Evolutionary conservation across 2,888 invertebrate species (phyloP), one percentile per base, ranked within the genome.

Genomic region (Tethea ocularis): DNA sequence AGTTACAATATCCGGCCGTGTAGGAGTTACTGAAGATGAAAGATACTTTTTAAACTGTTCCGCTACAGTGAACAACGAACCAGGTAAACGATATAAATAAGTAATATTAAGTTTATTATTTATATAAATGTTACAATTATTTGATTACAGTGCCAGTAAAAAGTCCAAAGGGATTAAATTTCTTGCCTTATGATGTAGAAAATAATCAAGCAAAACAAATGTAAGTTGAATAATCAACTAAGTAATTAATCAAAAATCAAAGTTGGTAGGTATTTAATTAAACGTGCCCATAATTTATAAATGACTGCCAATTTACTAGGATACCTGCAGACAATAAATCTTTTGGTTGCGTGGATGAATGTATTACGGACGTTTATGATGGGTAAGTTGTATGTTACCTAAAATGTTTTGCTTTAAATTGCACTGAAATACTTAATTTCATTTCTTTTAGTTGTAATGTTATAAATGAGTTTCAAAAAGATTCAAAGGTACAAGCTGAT

Each of bases 11-110:
- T 76, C 80, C 29, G 91, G 92, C 10, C 81, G 77, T 53, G 66
- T 92, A 15, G 92, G 90, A 0, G 64, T 87, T 2, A 83, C 77
- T 33, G 73, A 83, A 38, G 78, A 88, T 52, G 86, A 90, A 55
- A 78, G 79, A 66, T 91, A 87, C 60, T 75, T 89, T 1, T 62
- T 91, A 29, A 83, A 82, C 62, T 92, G 86, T 70, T 81, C 83
- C 52, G 89, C 91, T 41, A 86, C 86, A 7, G 71, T 91, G 7
- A 74, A 90, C 57, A 81, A 86, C 46, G 73, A 80, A 60, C 82
- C 86, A 64, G 80, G 91, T 91, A 74, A 69, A 68, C 13, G 20
- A 20, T 53, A 8, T 0, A 17, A 29, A 11, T 13, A 33, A 33
- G 11, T 13, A 33, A 33, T 3, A 33, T 33, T 33, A 13, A 17